Conservation (phyloP, 2,113 vertebrate genomes). For the Cottus gobio region DNA sequence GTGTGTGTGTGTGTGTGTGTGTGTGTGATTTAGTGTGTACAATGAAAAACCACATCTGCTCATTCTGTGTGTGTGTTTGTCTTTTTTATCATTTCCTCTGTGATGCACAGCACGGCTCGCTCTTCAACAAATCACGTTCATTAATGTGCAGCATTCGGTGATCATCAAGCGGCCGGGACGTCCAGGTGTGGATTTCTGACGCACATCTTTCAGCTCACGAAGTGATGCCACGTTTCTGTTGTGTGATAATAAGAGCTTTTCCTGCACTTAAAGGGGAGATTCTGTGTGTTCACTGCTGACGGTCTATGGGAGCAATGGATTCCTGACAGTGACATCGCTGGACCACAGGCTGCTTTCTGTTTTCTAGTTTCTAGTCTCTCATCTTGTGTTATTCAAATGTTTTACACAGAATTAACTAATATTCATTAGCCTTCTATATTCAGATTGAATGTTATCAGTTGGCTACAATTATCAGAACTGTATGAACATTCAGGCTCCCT, state of each 20-base stretch:
- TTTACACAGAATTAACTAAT: too few relatives aligned
- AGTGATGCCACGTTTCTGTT: not conserved
- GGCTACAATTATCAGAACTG: too few relatives aligned
- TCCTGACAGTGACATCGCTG: not conserved
- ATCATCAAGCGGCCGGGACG: constrained; percentile 12
- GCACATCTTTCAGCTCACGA: too few relatives aligned
- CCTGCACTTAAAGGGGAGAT: not conserved
- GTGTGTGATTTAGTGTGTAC: not conserved
- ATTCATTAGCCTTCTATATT: too few relatives aligned
- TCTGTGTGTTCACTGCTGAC: too few relatives aligned
- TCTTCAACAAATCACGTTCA: constrained; percentile 18
- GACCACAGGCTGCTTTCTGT: too few relatives aligned
- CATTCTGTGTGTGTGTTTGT: constrained; percentile 4
- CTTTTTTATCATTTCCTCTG: constrained; percentile 29
- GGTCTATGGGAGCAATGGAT: too few relatives aligned
- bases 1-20: not conserved
- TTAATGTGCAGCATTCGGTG: not conserved
- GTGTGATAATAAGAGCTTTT: not conserved
- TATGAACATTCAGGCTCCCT: too few relatives aligned
- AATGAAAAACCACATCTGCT: not conserved
- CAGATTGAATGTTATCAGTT: too few relatives aligned
- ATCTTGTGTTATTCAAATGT: too few relatives aligned
- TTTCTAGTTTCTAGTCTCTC: too few relatives aligned
- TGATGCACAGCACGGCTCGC: not conserved
- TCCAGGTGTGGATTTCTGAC: constrained; percentile 20